Evolutionary conservation across 1,140 invertebrate species (phyloP).

Genomic region (Nasonia giraulti): DNA sequence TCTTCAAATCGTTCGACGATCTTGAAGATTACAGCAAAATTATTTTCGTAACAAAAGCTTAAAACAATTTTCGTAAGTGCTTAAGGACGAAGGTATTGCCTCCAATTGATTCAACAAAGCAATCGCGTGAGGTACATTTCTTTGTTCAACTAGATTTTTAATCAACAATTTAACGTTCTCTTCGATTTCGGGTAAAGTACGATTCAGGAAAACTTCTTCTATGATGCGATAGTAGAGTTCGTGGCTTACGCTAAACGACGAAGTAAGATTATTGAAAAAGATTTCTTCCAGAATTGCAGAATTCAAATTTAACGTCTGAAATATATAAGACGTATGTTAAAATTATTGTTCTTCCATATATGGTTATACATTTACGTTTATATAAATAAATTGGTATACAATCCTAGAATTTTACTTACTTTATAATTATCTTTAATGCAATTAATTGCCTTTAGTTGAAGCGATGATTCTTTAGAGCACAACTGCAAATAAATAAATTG

Average conservation of each 20-base stretch:
- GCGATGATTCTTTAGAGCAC: conserved; percentile 56
- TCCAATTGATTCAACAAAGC: conserved; percentile 67
- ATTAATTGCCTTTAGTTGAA: conserved; percentile 64
- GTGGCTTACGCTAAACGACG: conserved; percentile 65
- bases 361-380: no score
- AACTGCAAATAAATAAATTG: conserved; percentile 66
- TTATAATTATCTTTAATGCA: conserved; percentile 64
- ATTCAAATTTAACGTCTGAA: conserved; percentile 60
- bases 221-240: conserved; percentile 67
- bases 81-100: conserved; percentile 64
- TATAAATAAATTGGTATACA: background rate
- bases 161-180: conserved; percentile 65
- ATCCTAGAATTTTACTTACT: conserved; percentile 50
- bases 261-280: conserved; percentile 68
- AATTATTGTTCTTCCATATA: conserved; percentile 8
- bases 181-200: conserved; percentile 61
- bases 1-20: background rate
- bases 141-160: conserved; percentile 63
- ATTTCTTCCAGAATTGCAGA: conserved; percentile 66
- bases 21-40: conserved; percentile 47
- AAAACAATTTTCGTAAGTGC: conserved; percentile 67
- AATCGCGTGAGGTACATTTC: conserved; percentile 66
- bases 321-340: conserved; percentile 46
- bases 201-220: conserved; percentile 67
- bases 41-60: conserved; percentile 62